Percentiles rank a stretch among this genome's conserved stretches.
Evolutionary conservation across 2,888 invertebrate genomes (phyloP).

Genomic region (Coelopa pilipes): DNA sequence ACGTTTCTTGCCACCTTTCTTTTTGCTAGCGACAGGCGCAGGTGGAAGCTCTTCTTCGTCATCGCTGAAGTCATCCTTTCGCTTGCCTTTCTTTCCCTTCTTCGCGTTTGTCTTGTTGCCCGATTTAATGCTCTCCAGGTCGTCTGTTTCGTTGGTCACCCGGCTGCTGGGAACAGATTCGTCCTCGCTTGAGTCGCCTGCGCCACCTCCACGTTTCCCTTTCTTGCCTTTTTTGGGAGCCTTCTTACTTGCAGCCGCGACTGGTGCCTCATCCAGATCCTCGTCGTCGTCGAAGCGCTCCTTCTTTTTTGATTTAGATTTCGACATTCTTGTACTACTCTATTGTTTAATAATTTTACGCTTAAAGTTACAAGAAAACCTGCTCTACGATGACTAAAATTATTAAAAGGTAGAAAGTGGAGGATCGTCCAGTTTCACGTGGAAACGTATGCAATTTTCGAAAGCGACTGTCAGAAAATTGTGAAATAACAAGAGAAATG

Average conservation of each 20-base stretch:
- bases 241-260: slow-evolving; percentile 49
- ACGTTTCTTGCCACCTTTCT: slow-evolving; percentile 43
- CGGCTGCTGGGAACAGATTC: slow-evolving; percentile 56
- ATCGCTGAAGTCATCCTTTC: slow-evolving; percentile 68
- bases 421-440: slow-evolving; percentile 38
- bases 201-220: slow-evolving; percentile 67
- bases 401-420: slow-evolving; percentile 25
- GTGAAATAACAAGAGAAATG: slow-evolving; percentile 18
- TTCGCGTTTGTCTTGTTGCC: slow-evolving; percentile 54
- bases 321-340: slow-evolving; percentile 46
- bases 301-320: slow-evolving; percentile 58
- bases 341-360: background rate
- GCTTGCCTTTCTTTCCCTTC: slow-evolving; percentile 68
- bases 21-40: slow-evolving; percentile 32
- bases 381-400: background rate
- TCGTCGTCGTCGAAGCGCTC: slow-evolving; percentile 57
- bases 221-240: slow-evolving; percentile 56
- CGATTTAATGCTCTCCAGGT: slow-evolving; percentile 52
- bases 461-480: slow-evolving; percentile 11
- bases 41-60: slow-evolving; percentile 55
- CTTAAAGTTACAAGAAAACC: background rate
- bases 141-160: slow-evolving; percentile 61
- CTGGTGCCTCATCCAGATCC: slow-evolving; percentile 42
- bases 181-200: slow-evolving; percentile 69
- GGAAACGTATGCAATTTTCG: slow-evolving; percentile 45